Percentiles rank a stretch among this genome's conserved stretches.
phyloP scores from a whole-genome alignment of 2,888 invertebrate species.

The Antheraea assamensis region DNA sequence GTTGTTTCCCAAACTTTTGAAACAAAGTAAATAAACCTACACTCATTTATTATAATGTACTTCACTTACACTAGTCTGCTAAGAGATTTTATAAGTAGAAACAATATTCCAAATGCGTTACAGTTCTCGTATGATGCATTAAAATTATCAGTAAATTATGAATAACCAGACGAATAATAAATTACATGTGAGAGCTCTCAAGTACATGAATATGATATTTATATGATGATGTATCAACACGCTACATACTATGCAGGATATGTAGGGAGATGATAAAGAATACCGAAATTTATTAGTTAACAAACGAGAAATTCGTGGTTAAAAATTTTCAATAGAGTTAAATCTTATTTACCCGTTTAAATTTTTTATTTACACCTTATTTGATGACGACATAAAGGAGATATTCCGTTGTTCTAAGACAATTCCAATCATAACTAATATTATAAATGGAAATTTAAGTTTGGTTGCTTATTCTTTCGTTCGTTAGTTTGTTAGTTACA shows the following conservation, averaged over 20 bases:
- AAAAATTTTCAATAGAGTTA: background rate
- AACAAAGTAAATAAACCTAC: background rate
- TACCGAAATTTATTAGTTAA: background rate
- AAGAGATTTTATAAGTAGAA: background rate
- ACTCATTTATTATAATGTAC: background rate
- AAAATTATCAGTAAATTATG: slow-evolving; percentile 4
- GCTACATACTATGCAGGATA: background rate
- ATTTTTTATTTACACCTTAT: no score
- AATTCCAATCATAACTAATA: no score
- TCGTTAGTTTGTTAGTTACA: no score
- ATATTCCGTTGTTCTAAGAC: no score
- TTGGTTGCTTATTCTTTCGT: no score
- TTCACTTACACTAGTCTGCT: background rate
- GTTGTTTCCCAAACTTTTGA: background rate
- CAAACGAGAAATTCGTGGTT: background rate
- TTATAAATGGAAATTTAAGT: no score
- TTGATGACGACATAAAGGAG: no score
- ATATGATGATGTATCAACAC: background rate
- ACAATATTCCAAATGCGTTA: background rate
- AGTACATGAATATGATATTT: background rate
- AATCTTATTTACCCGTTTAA: background rate
- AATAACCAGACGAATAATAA: background rate
- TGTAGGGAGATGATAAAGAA: background rate
- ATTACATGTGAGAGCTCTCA: background rate
- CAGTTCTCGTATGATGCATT: background rate